A percentile compares a stretch with the other conserved stretches of the same genome.
Conservation (phyloP, 2,888 invertebrate species). For the Rotaria socialis region DNA sequence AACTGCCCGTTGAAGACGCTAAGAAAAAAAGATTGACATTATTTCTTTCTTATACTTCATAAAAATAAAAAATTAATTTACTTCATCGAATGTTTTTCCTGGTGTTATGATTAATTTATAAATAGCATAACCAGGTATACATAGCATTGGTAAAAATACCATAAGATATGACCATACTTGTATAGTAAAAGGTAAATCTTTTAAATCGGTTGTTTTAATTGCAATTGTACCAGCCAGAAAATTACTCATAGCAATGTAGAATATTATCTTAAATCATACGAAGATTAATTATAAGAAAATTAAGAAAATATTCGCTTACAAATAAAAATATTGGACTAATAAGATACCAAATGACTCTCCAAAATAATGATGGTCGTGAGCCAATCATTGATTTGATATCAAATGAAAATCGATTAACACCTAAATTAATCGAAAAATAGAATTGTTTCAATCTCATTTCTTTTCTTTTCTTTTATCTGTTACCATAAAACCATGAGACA, state of each 20-base stretch:
- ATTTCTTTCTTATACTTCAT: not conserved
- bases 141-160: conserved; percentile 21
- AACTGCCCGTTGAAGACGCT: conserved; percentile 10
- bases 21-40: not conserved
- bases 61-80: not conserved
- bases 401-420: conserved; percentile 28
- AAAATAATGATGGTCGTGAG: conserved; percentile 27
- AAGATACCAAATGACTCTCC: conserved; percentile 21
- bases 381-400: conserved; percentile 37
- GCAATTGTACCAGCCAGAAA: not conserved
- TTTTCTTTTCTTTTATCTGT: not conserved
- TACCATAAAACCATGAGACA: conserved; percentile 45
- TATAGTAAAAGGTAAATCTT: not conserved
- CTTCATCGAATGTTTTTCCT: conserved; percentile 21
- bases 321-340: conserved; percentile 12
- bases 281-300: not conserved
- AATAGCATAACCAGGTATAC: conserved; percentile 19
- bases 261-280: not conserved
- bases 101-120: conserved; percentile 15
- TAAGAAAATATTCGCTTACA: not conserved
- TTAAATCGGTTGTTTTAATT: not conserved
- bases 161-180: conserved; percentile 9
- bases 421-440: not conserved
- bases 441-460: too few relatives aligned
- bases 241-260: not conserved